Conservation (phyloP, 2,888 invertebrate genomes). For the Hypselothyrea guttata region DNA sequence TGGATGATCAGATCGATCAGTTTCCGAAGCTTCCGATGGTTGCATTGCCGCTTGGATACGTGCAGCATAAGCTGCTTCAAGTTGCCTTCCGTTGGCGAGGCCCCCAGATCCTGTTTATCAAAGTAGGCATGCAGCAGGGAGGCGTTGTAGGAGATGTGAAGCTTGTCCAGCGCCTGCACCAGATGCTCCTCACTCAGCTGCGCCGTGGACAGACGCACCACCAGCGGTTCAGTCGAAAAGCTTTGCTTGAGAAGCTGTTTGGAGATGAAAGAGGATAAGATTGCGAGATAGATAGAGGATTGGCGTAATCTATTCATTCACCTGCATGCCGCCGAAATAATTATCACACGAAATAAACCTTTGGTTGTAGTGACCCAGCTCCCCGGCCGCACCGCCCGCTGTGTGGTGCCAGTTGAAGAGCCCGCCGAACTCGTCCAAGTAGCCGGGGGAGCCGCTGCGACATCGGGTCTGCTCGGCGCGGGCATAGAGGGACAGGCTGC, state of each 20-base stretch:
- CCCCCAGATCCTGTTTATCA: conserved; percentile 31
- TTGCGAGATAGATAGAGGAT: no score
- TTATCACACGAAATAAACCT: conserved; percentile 78
- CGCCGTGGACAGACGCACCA: conserved; percentile 75
- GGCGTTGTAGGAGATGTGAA: conserved; percentile 78
- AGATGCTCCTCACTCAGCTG: conserved; percentile 79
- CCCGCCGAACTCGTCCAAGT: conserved; percentile 51
- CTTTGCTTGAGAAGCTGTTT: conserved; percentile 57
- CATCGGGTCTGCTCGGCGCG: conserved; percentile 61
- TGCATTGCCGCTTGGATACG: conserved; percentile 79
- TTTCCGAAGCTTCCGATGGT: conserved; percentile 79
- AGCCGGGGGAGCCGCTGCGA: conserved; percentile 67
- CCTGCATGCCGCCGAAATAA: conserved; percentile 70
- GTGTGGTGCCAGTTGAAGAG: conserved; percentile 54
- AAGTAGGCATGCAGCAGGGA: conserved; percentile 74
- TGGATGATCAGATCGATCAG: conserved; percentile 76
- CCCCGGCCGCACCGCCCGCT: conserved; percentile 23
- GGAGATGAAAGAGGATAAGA: not conserved
- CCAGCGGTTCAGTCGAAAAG: conserved; percentile 73
- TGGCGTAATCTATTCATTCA: no score
- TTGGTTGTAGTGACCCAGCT: conserved; percentile 62
- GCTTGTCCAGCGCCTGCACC: conserved; percentile 81
- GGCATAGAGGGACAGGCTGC: conserved; percentile 63
- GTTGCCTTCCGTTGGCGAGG: conserved; percentile 40
- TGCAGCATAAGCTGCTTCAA: conserved; percentile 78